A percentile compares a stretch with the other conserved stretches of the same genome.
phyloP scores from a whole-genome alignment of 2,113 vertebrate genomes.

The Pangasianodon hypophthalmus region DNA sequence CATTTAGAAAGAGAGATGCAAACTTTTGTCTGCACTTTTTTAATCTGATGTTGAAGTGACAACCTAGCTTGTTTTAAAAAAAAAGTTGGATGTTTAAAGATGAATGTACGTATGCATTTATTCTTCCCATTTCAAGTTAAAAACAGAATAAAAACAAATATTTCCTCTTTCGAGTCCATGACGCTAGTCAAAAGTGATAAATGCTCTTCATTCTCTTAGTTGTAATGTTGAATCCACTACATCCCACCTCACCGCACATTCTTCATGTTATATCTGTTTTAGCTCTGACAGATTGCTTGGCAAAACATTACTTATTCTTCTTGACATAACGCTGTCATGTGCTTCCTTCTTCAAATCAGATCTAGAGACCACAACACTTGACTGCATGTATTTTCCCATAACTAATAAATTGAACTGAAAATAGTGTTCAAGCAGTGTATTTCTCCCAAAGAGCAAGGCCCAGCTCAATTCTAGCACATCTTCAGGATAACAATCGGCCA shows the following conservation, averaged over 20 bases:
- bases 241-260: background rate
- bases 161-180: background rate
- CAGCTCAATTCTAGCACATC: background rate
- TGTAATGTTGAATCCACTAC: background rate
- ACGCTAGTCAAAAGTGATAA: background rate
- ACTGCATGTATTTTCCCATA: background rate
- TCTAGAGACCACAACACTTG: background rate
- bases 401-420: background rate
- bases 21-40: background rate
- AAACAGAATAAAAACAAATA: background rate
- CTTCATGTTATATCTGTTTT: background rate
- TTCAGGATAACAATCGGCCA: conserved; percentile 25
- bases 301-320: background rate
- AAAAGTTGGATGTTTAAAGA: background rate
- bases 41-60: background rate
- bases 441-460: background rate
- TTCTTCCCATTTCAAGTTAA: background rate
- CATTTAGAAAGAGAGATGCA: background rate
- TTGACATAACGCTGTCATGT: background rate
- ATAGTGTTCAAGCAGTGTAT: background rate
- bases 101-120: background rate
- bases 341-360: background rate
- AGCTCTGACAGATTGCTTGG: background rate
- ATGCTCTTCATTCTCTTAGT: background rate
- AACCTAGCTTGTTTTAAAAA: background rate